Evolutionary conservation across 2,797 vertebrate genomes (phyloP).

Genomic region (Myotis vivesi): DNA sequence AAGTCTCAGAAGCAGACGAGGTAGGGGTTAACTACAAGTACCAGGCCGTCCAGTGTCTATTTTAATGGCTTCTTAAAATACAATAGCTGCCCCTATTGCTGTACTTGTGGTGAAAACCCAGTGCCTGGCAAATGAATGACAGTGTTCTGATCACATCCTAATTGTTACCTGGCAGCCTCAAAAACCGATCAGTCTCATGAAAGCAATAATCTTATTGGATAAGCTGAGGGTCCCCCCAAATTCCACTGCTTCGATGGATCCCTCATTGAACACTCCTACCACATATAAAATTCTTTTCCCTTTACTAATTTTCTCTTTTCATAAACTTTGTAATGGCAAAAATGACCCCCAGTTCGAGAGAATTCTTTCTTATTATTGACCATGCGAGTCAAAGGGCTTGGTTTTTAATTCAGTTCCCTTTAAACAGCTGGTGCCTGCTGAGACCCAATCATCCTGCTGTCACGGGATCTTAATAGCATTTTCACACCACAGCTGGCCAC

Average conservation of each 20-base stretch:
- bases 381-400: not conserved
- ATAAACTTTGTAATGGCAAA: not conserved
- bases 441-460: not conserved
- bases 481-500: not conserved
- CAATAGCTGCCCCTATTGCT: not conserved
- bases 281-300: not conserved
- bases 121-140: not conserved
- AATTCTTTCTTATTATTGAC: not conserved
- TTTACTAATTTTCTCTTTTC: not conserved
- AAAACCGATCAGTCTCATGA: not conserved
- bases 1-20: not conserved
- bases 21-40: not conserved
- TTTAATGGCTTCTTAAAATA: constrained; percentile 1
- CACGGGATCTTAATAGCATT: not conserved
- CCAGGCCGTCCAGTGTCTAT: not conserved
- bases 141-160: not conserved
- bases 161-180: not conserved
- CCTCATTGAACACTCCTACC: not conserved
- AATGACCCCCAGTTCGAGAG: not conserved
- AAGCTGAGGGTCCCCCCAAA: not conserved
- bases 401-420: not conserved
- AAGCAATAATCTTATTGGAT: not conserved
- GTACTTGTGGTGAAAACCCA: not conserved
- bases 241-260: not conserved
- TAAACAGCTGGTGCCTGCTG: not conserved